A percentile compares a stretch with the other conserved stretches of the same genome.
Evolutionary conservation across 2,113 vertebrate genomes (phyloP).

Genomic region (Nibea coibor): DNA sequence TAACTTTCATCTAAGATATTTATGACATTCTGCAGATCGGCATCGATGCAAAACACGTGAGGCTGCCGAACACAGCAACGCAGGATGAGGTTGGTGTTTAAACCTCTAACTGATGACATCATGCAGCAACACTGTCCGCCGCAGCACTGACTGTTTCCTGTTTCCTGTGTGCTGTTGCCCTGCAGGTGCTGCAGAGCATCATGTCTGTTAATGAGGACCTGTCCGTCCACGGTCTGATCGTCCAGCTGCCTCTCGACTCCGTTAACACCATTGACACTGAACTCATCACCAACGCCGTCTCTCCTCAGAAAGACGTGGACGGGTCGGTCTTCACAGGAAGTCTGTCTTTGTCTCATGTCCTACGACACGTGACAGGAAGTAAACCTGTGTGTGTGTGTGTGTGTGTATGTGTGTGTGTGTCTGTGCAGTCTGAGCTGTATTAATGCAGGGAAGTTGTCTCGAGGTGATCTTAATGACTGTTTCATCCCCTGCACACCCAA

Average conservation of each 20-base stretch:
- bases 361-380: not conserved
- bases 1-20: not conserved
- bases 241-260: slow-evolving; percentile 95
- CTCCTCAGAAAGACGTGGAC: slow-evolving; percentile 94
- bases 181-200: slow-evolving; percentile 88
- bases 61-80: slow-evolving; percentile 88
- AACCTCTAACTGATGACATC: not conserved
- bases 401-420: slow-evolving; percentile 14
- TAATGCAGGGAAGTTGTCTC: slow-evolving; percentile 93
- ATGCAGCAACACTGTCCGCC: no score
- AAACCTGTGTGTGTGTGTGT: slow-evolving; percentile 83
- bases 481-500: slow-evolving; percentile 96
- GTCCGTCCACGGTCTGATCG: slow-evolving; percentile 91
- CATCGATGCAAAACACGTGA: slow-evolving; percentile 91
- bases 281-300: slow-evolving; percentile 87
- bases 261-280: slow-evolving; percentile 87
- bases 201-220: slow-evolving; percentile 87
- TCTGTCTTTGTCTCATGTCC: not conserved
- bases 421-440: slow-evolving; percentile 88
- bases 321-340: slow-evolving; percentile 83
- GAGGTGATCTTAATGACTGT: slow-evolving; percentile 91
- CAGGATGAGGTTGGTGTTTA: slow-evolving; percentile 86
- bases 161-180: slow-evolving; percentile 2
- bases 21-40: slow-evolving; percentile 86
- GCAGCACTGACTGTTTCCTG: slow-evolving; percentile 12